Base-by-base conservation (phyloP, 2,113 vertebrate species). In the Onychorhynchus coronatus region DNA sequence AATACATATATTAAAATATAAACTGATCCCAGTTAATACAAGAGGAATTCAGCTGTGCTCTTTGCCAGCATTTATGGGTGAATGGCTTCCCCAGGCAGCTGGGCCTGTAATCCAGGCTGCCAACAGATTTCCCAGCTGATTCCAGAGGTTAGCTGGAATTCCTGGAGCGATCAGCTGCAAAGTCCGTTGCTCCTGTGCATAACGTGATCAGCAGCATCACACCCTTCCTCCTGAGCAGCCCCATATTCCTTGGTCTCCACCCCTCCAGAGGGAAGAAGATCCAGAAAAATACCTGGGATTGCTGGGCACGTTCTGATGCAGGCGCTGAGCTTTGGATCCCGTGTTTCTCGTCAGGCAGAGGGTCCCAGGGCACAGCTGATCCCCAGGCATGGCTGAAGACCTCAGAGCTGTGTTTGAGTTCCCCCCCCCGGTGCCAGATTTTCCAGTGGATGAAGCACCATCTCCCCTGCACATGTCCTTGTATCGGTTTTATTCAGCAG, bases 401-500 rank as follows among this genome's bases (percentile, higher is more conserved):
- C 28, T 27, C 31, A 23, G 35, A 15, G n/a, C 31, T 2, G 8
- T 19, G n/a, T 46, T 52, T 62, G 33, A 24, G 41, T 46, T 88
- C 46, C 1, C 1, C 35, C 33, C 44, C n/a, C n/a, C n/a, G 12
- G 3, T 5, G 1, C 30, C 65, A 19, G 35, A 6, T 73, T 65
- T 77, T 56, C 70, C 42, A 44, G 71, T 0, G 2, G 42, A 74
- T 33, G 47, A 81, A 85, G 44, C 4, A 1, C 65, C 86, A 62
- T 87, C 37, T 82, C 88, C 70, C 49, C 58, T 49, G 88, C 91
- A 84, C 85, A 61, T 28, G 55, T 88, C 67, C 89, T 79, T n/a
- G 1, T 53, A 93, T 97, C 85, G 23, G 70, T 93, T 93, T 96
- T 94, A 94, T 83, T 95, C 87, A 71, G 81, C 78, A 56, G 50